Evolutionary conservation across 2,797 vertebrate species (phyloP), one percentile per base, ranked within the genome.

Genomic region (Bradypodion pumilum): DNA sequence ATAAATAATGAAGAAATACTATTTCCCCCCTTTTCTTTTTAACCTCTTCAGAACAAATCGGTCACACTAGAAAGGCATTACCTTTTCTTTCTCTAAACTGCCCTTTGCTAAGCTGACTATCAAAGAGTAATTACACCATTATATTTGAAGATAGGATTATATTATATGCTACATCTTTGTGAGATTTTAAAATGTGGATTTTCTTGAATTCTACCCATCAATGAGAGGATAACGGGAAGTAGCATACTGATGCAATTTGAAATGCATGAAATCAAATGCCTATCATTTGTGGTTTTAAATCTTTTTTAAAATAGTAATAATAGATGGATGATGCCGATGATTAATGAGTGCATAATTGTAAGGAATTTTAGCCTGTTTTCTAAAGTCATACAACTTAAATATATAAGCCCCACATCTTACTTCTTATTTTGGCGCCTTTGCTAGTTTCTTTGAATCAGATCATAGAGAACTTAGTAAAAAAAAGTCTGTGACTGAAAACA

Each of bases 1-100:
- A 72, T 87, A 93, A 94, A 89, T 89, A 93, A 86, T 86, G 80
- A 69, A 82, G 78, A 83, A 89, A 85, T 90, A 83, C 44, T 94
- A 91, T 94, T 89, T 84, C 86, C 62, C 72, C 84, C 7, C 29
- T 37, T 4, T 56, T n/a, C 19, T 42, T 32, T 83, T 92, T 88
- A 80, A 32, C 78, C 88, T 82, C 81, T 56, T 89, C 90, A 90
- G 85, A 81, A 29, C 7, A 68, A 83, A 81, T 91, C 90, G 90
- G 87, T 90, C 81, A 74, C 35, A 46, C 75, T 62, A 78, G 86
- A 93, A 92, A 91, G 69, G 19, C 78, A 63, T 86, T 87, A 84
- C 83, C 72, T 90, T 85, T 85, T 91, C 74, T 62, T 80, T 69
- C 42, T 78, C 35, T 49, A 29, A 56, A 7, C 3, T 21, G 1